phyloP scores from a whole-genome alignment of 2,888 invertebrate species.

The Sinodicranocentrus sp. region DNA sequence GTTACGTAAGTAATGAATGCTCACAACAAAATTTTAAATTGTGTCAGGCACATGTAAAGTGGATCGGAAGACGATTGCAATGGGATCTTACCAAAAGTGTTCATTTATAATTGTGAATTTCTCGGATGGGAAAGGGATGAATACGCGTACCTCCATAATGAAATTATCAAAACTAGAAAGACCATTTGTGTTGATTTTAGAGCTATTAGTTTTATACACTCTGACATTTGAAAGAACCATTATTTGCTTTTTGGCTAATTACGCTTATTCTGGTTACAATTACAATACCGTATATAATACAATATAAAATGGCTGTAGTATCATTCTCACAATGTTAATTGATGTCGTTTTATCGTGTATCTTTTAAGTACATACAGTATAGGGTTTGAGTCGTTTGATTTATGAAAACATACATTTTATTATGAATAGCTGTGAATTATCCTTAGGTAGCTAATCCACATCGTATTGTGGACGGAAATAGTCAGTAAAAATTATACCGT shows the following conservation, averaged over 20 bases:
- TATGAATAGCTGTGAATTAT: too few species aligned
- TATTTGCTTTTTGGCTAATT: conserved; percentile 37
- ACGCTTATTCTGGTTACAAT: conserved; percentile 46
- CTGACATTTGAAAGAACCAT: conserved; percentile 5
- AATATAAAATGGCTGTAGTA: too few species aligned
- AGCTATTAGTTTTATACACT: conserved; percentile 19
- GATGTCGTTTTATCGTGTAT: too few species aligned
- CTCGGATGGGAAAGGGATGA: not conserved
- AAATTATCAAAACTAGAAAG: conserved; percentile 38
- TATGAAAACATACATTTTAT: too few species aligned
- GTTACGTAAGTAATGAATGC: conserved; percentile 55
- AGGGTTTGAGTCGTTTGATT: too few species aligned
- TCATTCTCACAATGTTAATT: too few species aligned
- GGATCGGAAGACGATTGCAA: conserved; percentile 64
- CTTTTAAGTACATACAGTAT: too few species aligned
- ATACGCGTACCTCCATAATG: conserved; percentile 16
- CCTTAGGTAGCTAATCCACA: too few species aligned
- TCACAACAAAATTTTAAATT: conserved; percentile 62
- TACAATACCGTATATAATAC: too few species aligned
- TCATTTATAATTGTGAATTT: conserved; percentile 56
- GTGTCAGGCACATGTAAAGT: conserved; percentile 69
- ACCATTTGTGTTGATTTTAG: conserved; percentile 12
- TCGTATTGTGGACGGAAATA: too few species aligned
- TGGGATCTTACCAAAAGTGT: conserved; percentile 70
- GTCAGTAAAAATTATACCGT: too few species aligned